These are phyloP conservation scores for Tromatobia lineatoria DNA, from an alignment of 2,888 invertebrate species.

Conservation along the genomic window DNA sequence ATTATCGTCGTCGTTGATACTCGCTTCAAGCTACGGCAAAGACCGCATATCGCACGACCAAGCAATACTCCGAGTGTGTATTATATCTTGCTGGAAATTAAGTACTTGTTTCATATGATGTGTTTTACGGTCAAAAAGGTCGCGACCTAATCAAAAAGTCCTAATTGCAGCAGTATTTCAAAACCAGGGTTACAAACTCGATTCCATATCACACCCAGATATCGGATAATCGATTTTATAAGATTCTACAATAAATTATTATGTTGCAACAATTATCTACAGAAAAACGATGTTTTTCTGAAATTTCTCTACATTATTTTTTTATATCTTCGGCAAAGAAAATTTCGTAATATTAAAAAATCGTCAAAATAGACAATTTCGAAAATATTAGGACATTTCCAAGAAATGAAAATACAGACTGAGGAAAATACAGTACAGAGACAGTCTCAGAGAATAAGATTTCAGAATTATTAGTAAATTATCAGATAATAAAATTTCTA, in stretches of 20 bases:
- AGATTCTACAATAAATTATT: no score
- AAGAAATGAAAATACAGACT: no score
- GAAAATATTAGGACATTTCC: no score
- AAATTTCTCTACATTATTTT: no score
- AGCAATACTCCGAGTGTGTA: neutral
- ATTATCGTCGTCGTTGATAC: constrained; percentile 44
- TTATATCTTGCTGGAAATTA: neutral
- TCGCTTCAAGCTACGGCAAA: constrained; percentile 7
- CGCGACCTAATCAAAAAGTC: neutral
- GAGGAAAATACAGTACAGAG: no score
- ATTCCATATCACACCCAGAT: neutral
- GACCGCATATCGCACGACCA: neutral
- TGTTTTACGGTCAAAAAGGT: neutral
- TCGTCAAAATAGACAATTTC: no score
- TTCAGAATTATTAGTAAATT: no score
- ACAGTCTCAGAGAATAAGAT: no score
- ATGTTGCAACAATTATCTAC: no score
- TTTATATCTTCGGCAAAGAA: no score
- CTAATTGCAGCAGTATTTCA: neutral
- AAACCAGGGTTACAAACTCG: neutral
- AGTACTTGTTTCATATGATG: neutral
- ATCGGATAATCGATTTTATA: neutral
- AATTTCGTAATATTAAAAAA: neutral
- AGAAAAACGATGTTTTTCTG: no score
- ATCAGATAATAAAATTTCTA: no score